phyloP scores from a whole-genome alignment of 2,888 invertebrate species.

The Tetheella fluctuosa region DNA sequence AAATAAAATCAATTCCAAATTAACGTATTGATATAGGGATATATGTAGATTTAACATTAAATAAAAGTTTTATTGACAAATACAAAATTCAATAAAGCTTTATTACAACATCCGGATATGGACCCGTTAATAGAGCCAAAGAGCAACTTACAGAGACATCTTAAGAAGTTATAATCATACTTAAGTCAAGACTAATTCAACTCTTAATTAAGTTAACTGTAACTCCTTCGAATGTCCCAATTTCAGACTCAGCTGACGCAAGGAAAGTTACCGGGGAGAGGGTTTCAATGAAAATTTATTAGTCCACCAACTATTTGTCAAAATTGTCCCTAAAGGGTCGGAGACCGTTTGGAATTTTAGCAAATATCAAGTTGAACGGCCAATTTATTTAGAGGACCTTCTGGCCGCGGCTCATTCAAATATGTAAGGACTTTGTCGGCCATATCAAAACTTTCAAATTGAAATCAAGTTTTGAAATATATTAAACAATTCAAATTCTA shows the following conservation, averaged over 20 bases:
- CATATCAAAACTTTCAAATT: conserved; percentile 32
- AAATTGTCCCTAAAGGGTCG: conserved; percentile 73
- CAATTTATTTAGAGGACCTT: conserved; percentile 67
- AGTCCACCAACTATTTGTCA: conserved; percentile 80
- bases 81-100: conserved; percentile 41
- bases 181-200: conserved; percentile 76
- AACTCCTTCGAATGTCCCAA: conserved; percentile 74
- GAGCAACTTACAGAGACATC: conserved; percentile 58
- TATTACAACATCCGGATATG: conserved; percentile 42
- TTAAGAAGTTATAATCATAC: conserved; percentile 74
- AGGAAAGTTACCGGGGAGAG: conserved; percentile 61
- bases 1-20: neutral
- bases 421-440: conserved; percentile 43
- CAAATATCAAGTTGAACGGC: conserved; percentile 70
- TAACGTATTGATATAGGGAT: neutral
- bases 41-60: neutral
- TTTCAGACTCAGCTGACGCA: conserved; percentile 69
- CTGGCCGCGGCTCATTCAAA: conserved; percentile 38
- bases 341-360: conserved; percentile 61
- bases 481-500: conserved; percentile 19
- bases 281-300: conserved; percentile 82
- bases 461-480: conserved; percentile 28
- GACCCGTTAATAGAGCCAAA: conserved; percentile 40
- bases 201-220: conserved; percentile 77
- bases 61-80: conserved; percentile 37